phyloP scores from a whole-genome alignment of 92 coral and sea anemone species.

The Chrysogorgia sp. region DNA sequence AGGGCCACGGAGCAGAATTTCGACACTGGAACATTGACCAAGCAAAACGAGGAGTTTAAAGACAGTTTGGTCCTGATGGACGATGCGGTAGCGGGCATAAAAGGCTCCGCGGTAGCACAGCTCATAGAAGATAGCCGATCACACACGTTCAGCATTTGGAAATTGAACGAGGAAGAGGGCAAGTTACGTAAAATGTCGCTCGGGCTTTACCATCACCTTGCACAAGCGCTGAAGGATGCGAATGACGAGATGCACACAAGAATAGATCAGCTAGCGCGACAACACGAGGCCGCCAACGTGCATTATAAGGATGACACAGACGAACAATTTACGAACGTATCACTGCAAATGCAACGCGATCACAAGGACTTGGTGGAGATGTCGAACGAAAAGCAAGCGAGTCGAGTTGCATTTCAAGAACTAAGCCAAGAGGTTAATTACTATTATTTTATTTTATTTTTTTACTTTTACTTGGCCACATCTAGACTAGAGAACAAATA shows the following conservation, averaged over 20 bases:
- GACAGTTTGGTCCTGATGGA: too few relatives aligned
- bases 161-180: too few relatives aligned
- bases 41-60: too few relatives aligned
- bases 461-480: too few relatives aligned
- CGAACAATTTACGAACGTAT: background rate
- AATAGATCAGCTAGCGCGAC: too few relatives aligned
- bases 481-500: too few relatives aligned
- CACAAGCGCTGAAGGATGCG: background rate
- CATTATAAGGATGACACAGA: background rate
- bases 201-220: background rate
- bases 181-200: background rate
- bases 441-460: too few relatives aligned
- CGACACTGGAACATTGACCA: background rate
- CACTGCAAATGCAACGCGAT: conserved; percentile 19
- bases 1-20: conserved; percentile 7
- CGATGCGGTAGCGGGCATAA: too few relatives aligned
- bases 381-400: background rate
- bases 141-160: too few relatives aligned
- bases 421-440: background rate
- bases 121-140: too few relatives aligned
- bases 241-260: background rate
- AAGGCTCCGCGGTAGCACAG: too few relatives aligned
- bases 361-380: background rate
- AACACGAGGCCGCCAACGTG: too few relatives aligned
- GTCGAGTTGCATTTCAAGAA: background rate